A percentile compares a stretch with the other conserved stretches of the same genome.
Conservation (phyloP, 2,797 vertebrate genomes). For the Danionella dracula region DNA sequence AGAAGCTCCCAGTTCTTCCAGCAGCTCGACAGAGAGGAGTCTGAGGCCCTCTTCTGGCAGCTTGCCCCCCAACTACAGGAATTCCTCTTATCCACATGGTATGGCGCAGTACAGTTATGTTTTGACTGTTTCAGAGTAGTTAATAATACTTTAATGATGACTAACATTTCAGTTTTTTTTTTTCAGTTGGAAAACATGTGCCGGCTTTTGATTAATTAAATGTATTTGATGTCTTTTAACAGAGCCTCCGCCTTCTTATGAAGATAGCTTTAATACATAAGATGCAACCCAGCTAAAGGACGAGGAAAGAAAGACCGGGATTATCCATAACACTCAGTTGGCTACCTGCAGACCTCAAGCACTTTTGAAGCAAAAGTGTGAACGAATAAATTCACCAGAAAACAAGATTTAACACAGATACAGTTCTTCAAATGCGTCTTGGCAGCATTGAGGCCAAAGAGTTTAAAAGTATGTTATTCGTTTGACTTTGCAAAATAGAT, state of each 20-base stretch:
- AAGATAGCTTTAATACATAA: slow-evolving; percentile 78
- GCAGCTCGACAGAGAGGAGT: slow-evolving; percentile 67
- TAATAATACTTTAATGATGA: too few species aligned
- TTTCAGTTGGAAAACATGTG: too few species aligned
- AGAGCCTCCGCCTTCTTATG: slow-evolving; percentile 89
- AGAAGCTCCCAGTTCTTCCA: slow-evolving; percentile 66
- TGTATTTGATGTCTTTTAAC: slow-evolving; percentile 20
- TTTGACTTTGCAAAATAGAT: too few species aligned
- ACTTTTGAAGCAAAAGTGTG: slow-evolving; percentile 1
- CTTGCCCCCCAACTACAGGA: slow-evolving; percentile 79
- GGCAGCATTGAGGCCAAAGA: slow-evolving; percentile 49
- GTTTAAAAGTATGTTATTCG: not conserved
- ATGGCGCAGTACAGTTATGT: slow-evolving; percentile 29
- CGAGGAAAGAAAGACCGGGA: not conserved
- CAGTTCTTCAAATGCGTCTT: not conserved
- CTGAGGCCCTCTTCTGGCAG: slow-evolving; percentile 61
- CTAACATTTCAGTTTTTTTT: too few species aligned
- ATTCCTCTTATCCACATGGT: slow-evolving; percentile 80
- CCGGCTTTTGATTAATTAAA: not conserved
- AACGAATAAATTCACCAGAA: not conserved
- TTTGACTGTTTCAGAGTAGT: too few species aligned
- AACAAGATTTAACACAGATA: slow-evolving; percentile 19
- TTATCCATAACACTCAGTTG: not conserved
- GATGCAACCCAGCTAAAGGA: not conserved
- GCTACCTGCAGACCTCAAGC: slow-evolving; percentile 3